Conservation (phyloP, 2,888 invertebrate genomes). For the Operophtera brumata region DNA sequence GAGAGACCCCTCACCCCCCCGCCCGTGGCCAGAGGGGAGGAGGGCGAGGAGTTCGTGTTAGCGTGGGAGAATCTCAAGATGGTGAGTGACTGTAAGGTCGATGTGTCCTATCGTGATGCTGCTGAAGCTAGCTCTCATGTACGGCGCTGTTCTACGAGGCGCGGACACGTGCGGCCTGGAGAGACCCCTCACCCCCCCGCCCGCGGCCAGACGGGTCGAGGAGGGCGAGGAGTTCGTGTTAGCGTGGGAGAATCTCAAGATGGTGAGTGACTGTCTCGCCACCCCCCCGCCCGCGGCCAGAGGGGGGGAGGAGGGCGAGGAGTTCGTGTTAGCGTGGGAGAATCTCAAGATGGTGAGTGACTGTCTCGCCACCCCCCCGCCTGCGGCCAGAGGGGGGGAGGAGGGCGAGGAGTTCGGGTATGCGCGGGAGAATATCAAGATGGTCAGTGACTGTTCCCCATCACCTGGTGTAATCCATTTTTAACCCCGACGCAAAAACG, state of each 20-base stretch:
- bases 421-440: conserved; percentile 90
- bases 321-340: conserved; percentile 90
- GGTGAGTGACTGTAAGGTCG: conserved; percentile 69
- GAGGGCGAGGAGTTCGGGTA: conserved; percentile 83
- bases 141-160: conserved; percentile 79
- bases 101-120: conserved; percentile 94
- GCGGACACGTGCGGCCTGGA: conserved; percentile 30
- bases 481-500: no score
- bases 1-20: conserved; percentile 21
- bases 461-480: no score
- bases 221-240: conserved; percentile 83
- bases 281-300: conserved; percentile 20
- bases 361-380: conserved; percentile 20
- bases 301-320: conserved; percentile 38
- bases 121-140: conserved; percentile 92
- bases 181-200: conserved; percentile 20
- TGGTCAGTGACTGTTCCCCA: conserved; percentile 78
- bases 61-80: conserved; percentile 91
- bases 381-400: conserved; percentile 6
- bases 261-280: conserved; percentile 70
- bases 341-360: conserved; percentile 87
- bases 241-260: conserved; percentile 90
- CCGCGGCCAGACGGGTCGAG: conserved; percentile 6
- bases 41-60: conserved; percentile 83
- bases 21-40: conserved; percentile 10